Evolutionary conservation across 1,140 invertebrate species (phyloP).

Genomic region (Bicyclus anynana): DNA sequence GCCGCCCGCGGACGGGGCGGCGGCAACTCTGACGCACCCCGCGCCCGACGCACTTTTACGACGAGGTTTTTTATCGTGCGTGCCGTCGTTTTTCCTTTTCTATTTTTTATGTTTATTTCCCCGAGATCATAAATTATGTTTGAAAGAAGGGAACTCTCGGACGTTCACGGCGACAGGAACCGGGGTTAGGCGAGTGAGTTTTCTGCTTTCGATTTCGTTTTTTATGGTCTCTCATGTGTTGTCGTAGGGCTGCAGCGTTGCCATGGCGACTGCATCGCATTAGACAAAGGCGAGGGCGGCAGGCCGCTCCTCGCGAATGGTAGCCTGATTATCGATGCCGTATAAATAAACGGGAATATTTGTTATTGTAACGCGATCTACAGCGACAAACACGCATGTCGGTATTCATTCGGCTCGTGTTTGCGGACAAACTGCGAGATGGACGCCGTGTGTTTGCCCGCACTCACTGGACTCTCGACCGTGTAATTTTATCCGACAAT

Average conservation of each 20-base stretch:
- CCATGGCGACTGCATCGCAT: conserved; percentile 68
- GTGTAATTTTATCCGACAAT: conserved; percentile 59
- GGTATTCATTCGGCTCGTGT: conserved; percentile 69
- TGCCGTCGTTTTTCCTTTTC: conserved; percentile 76
- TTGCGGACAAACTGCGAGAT: conserved; percentile 69
- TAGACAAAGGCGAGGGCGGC: conserved; percentile 38
- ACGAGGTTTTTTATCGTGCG: conserved; percentile 76
- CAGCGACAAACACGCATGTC: conserved; percentile 58
- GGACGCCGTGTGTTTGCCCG: conserved; percentile 59
- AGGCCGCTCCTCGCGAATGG: conserved; percentile 14
- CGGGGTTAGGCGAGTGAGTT: conserved; percentile 62
- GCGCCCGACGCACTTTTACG: conserved; percentile 64
- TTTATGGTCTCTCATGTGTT: conserved; percentile 64
- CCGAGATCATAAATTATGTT: conserved; percentile 76
- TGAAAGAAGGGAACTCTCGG: conserved; percentile 75
- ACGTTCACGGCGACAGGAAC: conserved; percentile 68
- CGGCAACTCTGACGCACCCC: conserved; percentile 33
- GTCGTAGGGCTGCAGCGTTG: conserved; percentile 60
- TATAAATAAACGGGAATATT: conserved; percentile 60
- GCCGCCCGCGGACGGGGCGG: conserved; percentile 52
- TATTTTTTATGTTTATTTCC: conserved; percentile 78
- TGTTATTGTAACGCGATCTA: conserved; percentile 70
- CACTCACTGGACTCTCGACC: conserved; percentile 42
- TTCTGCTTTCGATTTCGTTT: conserved; percentile 69
- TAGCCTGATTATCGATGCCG: conserved; percentile 35